Evolutionary conservation across 1,140 invertebrate species (phyloP).

Genomic region (Solenopsis fugax): DNA sequence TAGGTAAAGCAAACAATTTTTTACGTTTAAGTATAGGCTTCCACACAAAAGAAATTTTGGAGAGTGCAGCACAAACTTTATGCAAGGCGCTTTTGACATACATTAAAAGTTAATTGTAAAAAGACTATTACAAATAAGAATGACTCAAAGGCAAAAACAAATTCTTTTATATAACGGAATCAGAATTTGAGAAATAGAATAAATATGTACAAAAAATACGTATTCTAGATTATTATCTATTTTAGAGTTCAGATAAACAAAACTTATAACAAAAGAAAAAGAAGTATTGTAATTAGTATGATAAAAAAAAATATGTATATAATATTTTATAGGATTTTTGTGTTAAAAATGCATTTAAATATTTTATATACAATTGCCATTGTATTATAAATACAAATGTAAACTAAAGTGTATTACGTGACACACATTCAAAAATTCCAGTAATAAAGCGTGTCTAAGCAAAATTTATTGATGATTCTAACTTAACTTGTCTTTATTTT

Average conservation of each 20-base stretch:
- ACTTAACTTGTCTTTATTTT: no score
- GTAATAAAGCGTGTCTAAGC: no score
- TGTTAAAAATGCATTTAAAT: background rate
- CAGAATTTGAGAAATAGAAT: background rate
- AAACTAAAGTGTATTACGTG: background rate
- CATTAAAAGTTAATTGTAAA: constrained; percentile 36
- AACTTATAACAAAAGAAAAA: no score
- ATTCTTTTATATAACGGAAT: background rate
- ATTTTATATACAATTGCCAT: background rate
- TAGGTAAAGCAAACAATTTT: constrained; percentile 81
- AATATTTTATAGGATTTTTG: background rate
- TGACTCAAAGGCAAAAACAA: background rate
- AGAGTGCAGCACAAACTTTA: constrained; percentile 74
- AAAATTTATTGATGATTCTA: no score
- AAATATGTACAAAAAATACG: background rate
- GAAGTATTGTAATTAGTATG: no score
- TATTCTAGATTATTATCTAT: background rate
- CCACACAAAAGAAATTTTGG: constrained; percentile 79
- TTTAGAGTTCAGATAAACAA: no score
- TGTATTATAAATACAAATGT: background rate
- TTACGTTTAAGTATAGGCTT: constrained; percentile 87
- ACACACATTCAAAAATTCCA: background rate
- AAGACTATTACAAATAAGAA: constrained; percentile 18
- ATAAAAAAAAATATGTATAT: background rate
- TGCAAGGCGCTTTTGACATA: constrained; percentile 79